phyloP scores from a whole-genome alignment of 92 coral and sea anemone species.

The Parazoanthus atlanticus region DNA sequence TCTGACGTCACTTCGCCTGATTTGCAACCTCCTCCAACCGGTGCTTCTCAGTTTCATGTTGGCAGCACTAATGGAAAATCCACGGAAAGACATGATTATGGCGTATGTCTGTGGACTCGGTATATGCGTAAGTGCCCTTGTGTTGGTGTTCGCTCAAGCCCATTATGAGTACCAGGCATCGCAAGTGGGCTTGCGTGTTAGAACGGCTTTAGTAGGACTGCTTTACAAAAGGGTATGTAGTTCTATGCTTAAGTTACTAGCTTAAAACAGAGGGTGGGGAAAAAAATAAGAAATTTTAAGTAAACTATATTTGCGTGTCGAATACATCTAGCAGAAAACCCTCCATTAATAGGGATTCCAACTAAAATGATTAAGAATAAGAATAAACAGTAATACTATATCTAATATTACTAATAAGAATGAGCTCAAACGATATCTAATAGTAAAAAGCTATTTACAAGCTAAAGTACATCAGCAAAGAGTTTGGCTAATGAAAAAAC shows the following conservation, averaged over 20 bases:
- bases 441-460: too few species aligned
- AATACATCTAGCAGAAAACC: background rate
- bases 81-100: background rate
- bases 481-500: too few species aligned
- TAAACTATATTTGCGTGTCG: background rate
- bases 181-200: slow-evolving; percentile 3
- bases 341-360: background rate
- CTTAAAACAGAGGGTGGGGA: too few species aligned
- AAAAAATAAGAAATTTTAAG: too few species aligned
- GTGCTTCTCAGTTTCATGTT: slow-evolving; percentile 12
- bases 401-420: too few species aligned
- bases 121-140: slow-evolving; percentile 19
- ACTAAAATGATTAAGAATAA: too few species aligned
- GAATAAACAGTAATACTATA: too few species aligned
- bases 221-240: slow-evolving; percentile 28
- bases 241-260: background rate
- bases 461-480: too few species aligned
- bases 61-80: background rate
- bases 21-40: background rate
- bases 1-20: slow-evolving; percentile 9
- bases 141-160: slow-evolving; percentile 12
- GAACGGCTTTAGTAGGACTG: slow-evolving; percentile 17
- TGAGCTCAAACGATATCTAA: too few species aligned
- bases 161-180: slow-evolving; percentile 31
- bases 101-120: slow-evolving; percentile 23